phyloP scores from a whole-genome alignment of 2,113 vertebrate genomes.

The Cervus canadensis region DNA sequence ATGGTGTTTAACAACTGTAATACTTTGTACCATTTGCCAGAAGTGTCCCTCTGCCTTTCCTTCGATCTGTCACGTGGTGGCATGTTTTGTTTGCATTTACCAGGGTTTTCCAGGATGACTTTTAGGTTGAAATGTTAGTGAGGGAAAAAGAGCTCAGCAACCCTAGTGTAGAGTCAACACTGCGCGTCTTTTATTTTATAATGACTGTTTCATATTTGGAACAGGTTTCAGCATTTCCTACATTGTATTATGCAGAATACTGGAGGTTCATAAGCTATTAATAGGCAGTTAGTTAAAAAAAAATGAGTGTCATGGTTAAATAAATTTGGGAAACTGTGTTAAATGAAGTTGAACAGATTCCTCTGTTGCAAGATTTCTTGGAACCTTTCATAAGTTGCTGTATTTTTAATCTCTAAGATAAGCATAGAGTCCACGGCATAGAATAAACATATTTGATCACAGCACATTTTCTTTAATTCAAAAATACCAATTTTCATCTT shows the following conservation, averaged over 20 bases:
- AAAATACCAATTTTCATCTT: not conserved
- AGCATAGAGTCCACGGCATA: not conserved
- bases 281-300: not conserved
- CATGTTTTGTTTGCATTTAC: not conserved
- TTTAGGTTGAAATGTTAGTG: not conserved
- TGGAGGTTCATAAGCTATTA: not conserved
- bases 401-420: not conserved
- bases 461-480: not conserved
- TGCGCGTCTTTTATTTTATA: not conserved
- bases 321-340: not conserved
- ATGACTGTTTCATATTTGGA: not conserved
- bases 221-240: not conserved
- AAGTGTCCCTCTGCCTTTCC: not conserved
- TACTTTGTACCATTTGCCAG: conserved; percentile 14
- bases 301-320: not conserved
- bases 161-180: not conserved
- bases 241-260: not conserved
- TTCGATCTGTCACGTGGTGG: not conserved
- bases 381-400: not conserved
- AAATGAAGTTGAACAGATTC: not conserved
- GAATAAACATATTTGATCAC: not conserved
- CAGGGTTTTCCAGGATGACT: not conserved
- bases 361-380: not conserved
- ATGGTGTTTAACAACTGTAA: not conserved
- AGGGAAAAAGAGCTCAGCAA: not conserved